Evolutionary conservation across 2,888 invertebrate species (phyloP), one percentile per base, ranked within the genome.

Genomic region (Parnassius glacialis): DNA sequence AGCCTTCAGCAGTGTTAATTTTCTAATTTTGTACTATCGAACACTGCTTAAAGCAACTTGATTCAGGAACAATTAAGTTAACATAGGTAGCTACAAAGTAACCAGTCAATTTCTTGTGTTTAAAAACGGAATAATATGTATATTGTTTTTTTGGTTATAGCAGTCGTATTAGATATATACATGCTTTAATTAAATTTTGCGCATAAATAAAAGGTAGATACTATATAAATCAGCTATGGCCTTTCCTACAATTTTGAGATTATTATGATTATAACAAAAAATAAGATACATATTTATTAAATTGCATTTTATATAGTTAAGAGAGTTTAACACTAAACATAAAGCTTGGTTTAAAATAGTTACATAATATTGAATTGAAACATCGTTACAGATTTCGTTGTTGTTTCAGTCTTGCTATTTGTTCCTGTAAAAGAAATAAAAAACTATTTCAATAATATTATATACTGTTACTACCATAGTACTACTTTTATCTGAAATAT

Each of bases 341-440:
- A 78, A 78, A 76, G 74, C 73, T 73, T 69, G 70, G 69, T 69
- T 73, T 72, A 73, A 70, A 68, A 71, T 71, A 70, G 72, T 68
- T 70, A 65, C 62, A 65, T 67, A 70, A 71, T 70, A 64, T 70
- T 70, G 66, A 70, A 74, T 69, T 69, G 75, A 80, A 79, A 82
- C 74, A 65, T 57, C 80, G 80, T 81, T 78, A 79, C 77, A 74
- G 75, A 79, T 76, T 83, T 87, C 83, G 82, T 85, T 83, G 84
- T 77, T 75, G 78, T 78, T 83, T 87, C 89, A 89, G 89, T 89
- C 87, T 79, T 72, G 71, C 78, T 70, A 78, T 83, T 81, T 81
- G 79, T 79, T 84, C 82, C 87, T 87, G 81, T 48, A 83, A 84
- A 10, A 70, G 66, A 71, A 74, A 54, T 67, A 61, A 66, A 65